Percentiles rank a stretch among this genome's conserved stretches.
phyloP scores from a whole-genome alignment of 2,797 vertebrate species.

The Brotula barbata region DNA sequence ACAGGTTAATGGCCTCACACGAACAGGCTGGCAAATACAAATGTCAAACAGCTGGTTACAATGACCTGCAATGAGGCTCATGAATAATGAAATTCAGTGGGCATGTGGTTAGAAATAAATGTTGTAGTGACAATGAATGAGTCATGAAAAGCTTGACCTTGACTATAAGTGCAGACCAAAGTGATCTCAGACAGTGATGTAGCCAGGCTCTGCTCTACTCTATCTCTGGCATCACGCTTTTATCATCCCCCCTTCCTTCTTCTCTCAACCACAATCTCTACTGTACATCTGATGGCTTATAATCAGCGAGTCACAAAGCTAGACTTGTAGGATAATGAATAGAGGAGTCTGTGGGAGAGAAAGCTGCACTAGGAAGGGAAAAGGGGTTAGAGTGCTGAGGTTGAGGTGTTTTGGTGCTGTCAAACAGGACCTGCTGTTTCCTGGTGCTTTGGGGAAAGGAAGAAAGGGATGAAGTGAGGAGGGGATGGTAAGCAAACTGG shows the following conservation, averaged over 20 bases:
- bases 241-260: slow-evolving; percentile 19
- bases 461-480: slow-evolving; percentile 37
- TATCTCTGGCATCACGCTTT: slow-evolving; percentile 59
- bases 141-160: slow-evolving; percentile 53
- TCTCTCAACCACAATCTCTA: slow-evolving; percentile 58
- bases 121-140: slow-evolving; percentile 46
- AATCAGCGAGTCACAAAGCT: slow-evolving; percentile 57
- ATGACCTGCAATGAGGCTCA: slow-evolving; percentile 13
- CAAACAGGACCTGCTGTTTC: slow-evolving; percentile 27
- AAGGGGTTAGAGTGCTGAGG: slow-evolving; percentile 1
- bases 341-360: slow-evolving; percentile 19
- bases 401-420: slow-evolving; percentile 21
- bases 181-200: slow-evolving; percentile 71
- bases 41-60: slow-evolving; percentile 9
- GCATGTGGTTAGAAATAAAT: slow-evolving; percentile 46
- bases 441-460: slow-evolving; percentile 18
- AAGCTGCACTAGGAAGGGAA: slow-evolving; percentile 35
- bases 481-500: slow-evolving; percentile 35
- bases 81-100: slow-evolving; percentile 37
- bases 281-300: slow-evolving; percentile 61
- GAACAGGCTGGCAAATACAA: slow-evolving; percentile 11
- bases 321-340: slow-evolving; percentile 27
- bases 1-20: slow-evolving; percentile 2
- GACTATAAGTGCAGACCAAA: slow-evolving; percentile 57
- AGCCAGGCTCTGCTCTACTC: slow-evolving; percentile 53